Conservation (phyloP, 2,797 vertebrate species). For the Vireo griseus region DNA sequence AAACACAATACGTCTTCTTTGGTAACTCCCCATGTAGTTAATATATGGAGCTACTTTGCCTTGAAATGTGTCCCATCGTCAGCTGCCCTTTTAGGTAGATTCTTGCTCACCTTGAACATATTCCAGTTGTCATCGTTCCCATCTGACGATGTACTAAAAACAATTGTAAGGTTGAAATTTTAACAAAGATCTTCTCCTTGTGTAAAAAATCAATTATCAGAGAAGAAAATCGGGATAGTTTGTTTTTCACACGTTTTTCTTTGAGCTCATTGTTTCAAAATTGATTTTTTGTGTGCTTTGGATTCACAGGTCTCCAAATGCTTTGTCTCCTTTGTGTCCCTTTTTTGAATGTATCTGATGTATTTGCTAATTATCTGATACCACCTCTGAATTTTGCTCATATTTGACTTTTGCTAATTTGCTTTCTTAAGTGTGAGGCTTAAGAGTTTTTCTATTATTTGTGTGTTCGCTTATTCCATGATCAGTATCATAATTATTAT, state of each 20-base stretch:
- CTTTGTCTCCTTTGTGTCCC: neutral
- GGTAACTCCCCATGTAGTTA: neutral
- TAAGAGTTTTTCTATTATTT: neutral
- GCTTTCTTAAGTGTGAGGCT: neutral
- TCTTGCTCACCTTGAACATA: neutral
- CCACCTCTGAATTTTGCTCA: neutral
- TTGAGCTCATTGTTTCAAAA: neutral
- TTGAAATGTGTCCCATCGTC: neutral
- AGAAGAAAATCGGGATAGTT: neutral
- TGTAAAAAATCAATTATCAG: neutral
- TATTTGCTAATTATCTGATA: neutral
- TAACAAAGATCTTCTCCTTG: neutral
- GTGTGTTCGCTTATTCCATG: neutral
- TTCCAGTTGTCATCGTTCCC: neutral
- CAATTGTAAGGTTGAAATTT: neutral
- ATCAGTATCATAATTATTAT: neutral
- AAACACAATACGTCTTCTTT: neutral
- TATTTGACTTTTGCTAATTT: neutral
- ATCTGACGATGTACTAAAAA: neutral
- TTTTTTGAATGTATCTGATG: neutral
- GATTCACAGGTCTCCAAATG: neutral
- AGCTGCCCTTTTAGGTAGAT: neutral
- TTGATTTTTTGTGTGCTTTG: fast-evolving
- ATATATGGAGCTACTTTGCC: neutral
- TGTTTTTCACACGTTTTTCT: neutral